Evolutionary conservation across 1,140 invertebrate species (phyloP).

Genomic region (Meteorus sp.): DNA sequence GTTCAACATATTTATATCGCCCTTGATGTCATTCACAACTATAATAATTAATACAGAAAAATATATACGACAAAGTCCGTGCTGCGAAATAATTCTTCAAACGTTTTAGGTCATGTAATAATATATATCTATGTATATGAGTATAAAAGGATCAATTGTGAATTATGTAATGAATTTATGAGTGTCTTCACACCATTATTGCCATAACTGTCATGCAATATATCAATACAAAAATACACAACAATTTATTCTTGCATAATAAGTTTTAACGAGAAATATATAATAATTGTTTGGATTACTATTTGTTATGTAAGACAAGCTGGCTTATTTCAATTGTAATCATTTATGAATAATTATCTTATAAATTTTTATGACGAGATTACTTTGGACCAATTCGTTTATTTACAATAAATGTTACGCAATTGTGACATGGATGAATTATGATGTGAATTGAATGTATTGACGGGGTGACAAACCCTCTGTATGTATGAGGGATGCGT

Average conservation of each 20-base stretch:
- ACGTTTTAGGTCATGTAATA: not conserved
- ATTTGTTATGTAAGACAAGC: too few relatives aligned
- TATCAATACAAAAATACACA: not conserved
- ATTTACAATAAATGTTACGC: constrained; percentile 33
- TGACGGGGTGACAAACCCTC: constrained; percentile 28
- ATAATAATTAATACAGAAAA: too few relatives aligned
- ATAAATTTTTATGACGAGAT: too few relatives aligned
- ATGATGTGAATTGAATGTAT: constrained; percentile 42
- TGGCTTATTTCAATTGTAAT: too few relatives aligned
- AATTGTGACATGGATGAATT: constrained; percentile 41
- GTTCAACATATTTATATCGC: not conserved
- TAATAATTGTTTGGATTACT: too few relatives aligned
- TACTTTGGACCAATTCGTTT: constrained; percentile 22
- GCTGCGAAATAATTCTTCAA: not conserved
- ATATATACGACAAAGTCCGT: not conserved
- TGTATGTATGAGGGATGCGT: not conserved
- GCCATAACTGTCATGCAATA: too few relatives aligned
- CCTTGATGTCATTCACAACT: not conserved
- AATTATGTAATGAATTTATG: too few relatives aligned
- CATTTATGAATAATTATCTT: too few relatives aligned
- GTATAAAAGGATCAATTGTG: not conserved
- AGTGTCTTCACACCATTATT: too few relatives aligned
- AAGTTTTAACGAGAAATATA: constrained; percentile 1
- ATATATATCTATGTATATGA: too few relatives aligned
- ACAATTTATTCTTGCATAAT: constrained; percentile 13